Evolutionary conservation across 2,888 invertebrate species (phyloP).

Genomic region (Andrena chrysosceles): DNA sequence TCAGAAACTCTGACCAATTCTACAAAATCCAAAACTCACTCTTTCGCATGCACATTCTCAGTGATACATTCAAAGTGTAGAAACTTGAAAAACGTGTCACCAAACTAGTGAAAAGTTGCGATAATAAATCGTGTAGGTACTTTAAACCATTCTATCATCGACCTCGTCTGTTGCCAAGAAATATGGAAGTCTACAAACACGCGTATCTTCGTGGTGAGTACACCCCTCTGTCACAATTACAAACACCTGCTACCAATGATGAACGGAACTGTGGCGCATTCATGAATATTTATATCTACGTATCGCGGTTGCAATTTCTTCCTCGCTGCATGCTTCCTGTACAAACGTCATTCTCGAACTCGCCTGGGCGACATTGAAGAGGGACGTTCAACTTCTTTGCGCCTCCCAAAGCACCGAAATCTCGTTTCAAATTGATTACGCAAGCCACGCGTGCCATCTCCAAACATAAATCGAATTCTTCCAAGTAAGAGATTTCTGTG

Average conservation of each 20-base stretch:
- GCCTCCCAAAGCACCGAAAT: slow-evolving; percentile 13
- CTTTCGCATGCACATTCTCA: background rate
- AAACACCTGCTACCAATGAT: background rate
- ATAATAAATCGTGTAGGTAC: background rate
- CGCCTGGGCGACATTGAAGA: slow-evolving; percentile 27
- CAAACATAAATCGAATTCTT: background rate
- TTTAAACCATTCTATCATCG: background rate
- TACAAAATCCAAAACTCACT: background rate
- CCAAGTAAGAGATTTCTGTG: too few relatives aligned
- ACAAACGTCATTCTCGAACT: slow-evolving; percentile 29
- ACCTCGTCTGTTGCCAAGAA: background rate
- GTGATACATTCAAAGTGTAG: background rate
- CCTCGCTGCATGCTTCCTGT: slow-evolving; percentile 18
- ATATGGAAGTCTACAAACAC: slow-evolving; percentile 4
- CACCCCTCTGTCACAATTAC: background rate
- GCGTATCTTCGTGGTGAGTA: background rate
- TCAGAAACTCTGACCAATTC: background rate
- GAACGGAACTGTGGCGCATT: background rate
- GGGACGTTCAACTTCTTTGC: slow-evolving; percentile 38
- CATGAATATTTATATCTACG: slow-evolving; percentile 34
- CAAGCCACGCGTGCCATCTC: background rate
- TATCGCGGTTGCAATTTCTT: background rate
- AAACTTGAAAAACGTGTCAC: background rate
- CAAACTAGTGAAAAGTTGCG: background rate
- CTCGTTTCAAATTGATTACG: slow-evolving; percentile 26